A percentile compares a stretch with the other conserved stretches of the same genome.
Evolutionary conservation across 64 coral and sea anemone species (phyloP).

Genomic region (Pocillopora verrucosa): DNA sequence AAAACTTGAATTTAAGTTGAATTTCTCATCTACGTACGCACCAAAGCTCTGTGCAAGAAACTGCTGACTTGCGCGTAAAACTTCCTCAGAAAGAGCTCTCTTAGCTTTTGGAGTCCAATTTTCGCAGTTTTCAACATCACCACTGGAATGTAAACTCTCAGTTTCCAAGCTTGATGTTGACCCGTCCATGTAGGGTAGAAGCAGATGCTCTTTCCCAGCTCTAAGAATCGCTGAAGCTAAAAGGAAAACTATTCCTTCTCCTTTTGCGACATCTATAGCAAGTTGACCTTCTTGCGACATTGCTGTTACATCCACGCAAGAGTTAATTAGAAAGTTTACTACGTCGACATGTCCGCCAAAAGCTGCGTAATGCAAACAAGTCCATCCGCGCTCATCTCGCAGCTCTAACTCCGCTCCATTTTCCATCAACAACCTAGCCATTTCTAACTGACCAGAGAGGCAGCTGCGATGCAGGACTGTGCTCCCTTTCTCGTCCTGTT

Average conservation of each 20-base stretch:
- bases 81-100: slow-evolving; percentile 56
- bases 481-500: slow-evolving; percentile 78
- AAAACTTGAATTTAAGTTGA: slow-evolving; percentile 62
- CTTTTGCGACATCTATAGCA: slow-evolving; percentile 81
- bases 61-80: slow-evolving; percentile 81
- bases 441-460: slow-evolving; percentile 77
- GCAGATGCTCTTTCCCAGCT: slow-evolving; percentile 78
- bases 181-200: slow-evolving; percentile 67
- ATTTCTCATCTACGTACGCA: slow-evolving; percentile 69
- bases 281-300: slow-evolving; percentile 69
- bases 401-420: slow-evolving; percentile 79
- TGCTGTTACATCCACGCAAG: slow-evolving; percentile 66
- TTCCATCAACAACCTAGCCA: slow-evolving; percentile 65
- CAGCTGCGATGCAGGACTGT: slow-evolving; percentile 83
- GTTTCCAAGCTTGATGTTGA: slow-evolving; percentile 59
- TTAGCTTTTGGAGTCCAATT: slow-evolving; percentile 11
- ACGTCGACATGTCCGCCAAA: slow-evolving; percentile 65
- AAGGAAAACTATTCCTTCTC: slow-evolving; percentile 89
- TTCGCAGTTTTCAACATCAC: slow-evolving; percentile 12
- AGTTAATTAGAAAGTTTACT: slow-evolving; percentile 65
- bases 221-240: slow-evolving; percentile 77
- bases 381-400: slow-evolving; percentile 80
- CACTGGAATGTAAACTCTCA: slow-evolving; percentile 39
- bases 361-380: slow-evolving; percentile 84
- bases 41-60: slow-evolving; percentile 45